Evolutionary conservation across 2,113 vertebrate genomes (phyloP).

Genomic region (Terrapene triunguis): DNA sequence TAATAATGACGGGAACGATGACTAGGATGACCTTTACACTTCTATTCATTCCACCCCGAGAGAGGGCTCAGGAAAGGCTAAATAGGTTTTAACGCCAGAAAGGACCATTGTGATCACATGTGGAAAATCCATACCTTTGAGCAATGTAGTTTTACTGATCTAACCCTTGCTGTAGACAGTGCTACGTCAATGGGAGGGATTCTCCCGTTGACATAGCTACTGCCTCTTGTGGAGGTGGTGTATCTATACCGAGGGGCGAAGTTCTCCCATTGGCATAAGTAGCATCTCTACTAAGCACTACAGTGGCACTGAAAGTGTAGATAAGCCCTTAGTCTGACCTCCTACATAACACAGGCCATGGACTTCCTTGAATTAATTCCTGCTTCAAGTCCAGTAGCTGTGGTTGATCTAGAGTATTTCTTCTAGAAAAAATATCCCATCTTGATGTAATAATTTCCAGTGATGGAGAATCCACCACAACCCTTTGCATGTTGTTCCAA

Average conservation of each 20-base stretch:
- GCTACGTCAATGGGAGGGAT: neutral
- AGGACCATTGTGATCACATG: constrained; percentile 4
- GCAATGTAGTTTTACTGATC: neutral
- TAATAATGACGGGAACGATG: neutral
- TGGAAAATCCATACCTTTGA: neutral
- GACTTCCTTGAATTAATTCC: neutral
- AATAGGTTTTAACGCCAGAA: neutral
- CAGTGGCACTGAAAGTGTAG: neutral
- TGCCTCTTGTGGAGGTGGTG: neutral
- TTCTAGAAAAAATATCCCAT: neutral
- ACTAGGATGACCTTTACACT: constrained; percentile 60
- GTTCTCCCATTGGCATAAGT: neutral
- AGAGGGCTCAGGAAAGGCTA: neutral
- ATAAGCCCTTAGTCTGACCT: neutral
- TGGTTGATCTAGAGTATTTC: neutral
- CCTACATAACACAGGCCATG: neutral
- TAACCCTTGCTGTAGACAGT: neutral
- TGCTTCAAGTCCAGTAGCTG: neutral
- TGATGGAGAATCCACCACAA: neutral
- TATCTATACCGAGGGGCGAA: neutral
- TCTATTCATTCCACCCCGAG: constrained; percentile 12
- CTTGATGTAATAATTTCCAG: neutral
- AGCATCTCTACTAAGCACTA: neutral
- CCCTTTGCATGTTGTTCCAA: neutral
- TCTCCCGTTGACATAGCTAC: neutral